These are phyloP conservation scores for Junco hyemalis DNA, from an alignment of 2,113 vertebrate genomes.

Conservation along the genomic window DNA sequence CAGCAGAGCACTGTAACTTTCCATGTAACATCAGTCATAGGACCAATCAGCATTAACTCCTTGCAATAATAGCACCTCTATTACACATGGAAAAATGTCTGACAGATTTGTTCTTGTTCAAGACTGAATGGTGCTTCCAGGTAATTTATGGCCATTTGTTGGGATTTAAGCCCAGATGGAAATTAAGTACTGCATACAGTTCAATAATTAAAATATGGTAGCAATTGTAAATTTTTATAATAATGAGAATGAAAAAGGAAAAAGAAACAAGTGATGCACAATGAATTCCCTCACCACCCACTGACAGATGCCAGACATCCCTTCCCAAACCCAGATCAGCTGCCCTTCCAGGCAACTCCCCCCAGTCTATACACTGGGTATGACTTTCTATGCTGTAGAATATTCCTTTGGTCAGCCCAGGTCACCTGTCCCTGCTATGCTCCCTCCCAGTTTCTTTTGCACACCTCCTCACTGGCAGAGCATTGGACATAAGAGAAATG, in stretches of 20 bases:
- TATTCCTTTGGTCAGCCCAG: too few relatives aligned
- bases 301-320: not conserved
- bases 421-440: not conserved
- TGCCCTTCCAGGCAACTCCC: not conserved
- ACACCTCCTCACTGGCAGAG: not conserved
- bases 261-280: not conserved
- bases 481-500: not conserved
- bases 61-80: not conserved
- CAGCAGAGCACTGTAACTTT: not conserved
- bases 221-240: not conserved
- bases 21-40: not conserved
- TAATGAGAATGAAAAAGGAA: not conserved
- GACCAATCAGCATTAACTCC: not conserved
- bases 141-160: not conserved
- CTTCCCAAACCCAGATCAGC: not conserved
- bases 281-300: fast-evolving
- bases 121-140: not conserved
- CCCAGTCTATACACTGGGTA: not conserved
- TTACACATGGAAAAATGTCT: not conserved
- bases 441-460: not conserved
- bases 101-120: not conserved
- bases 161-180: not conserved
- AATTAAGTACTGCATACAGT: not conserved
- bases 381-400: not conserved
- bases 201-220: not conserved